Base-by-base conservation (phyloP, 2,888 invertebrate species). In the Tromatobia lineatoria region DNA sequence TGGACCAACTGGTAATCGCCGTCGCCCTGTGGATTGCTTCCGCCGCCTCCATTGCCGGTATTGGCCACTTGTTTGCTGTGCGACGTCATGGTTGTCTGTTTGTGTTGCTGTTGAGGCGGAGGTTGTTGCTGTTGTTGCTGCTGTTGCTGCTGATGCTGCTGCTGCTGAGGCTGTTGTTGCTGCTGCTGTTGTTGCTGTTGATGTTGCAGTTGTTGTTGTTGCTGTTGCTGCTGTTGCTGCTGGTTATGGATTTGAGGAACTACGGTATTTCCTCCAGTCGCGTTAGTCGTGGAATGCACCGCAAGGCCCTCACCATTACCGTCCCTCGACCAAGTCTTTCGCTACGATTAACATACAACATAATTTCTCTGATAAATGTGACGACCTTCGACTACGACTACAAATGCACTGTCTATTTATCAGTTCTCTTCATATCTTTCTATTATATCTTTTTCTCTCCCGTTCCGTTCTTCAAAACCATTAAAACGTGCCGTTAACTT, bases 1-100 rank as follows among this genome's bases (percentile, higher is more conserved):
- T 99, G 99, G 88, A 99, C 99, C 94, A 99, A 96, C 95, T 99
- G 98, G 95, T 99, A 99, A 95, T 99, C 99, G 87, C 99, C 99
- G 95, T 99, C 99, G 92, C 95, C 94, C 93, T 95, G 94, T 90
- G 94, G 94, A 93, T 95, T 95, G 92, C 94, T 95, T 80, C 94
- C 94, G 82, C 94, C 94, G 66, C 90, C 94, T 91, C 94, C 94
- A 93, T 94, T 95, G 94, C 96, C 96, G 94, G 95, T 96, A 94
- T 97, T 97, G 95, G 96, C 96, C 94, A 96, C 96, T 95, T 96
- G 96, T 94, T 96, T 97, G 95, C 96, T 96, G 95, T 96, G 96
- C 93, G 97, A 96, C 95, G 97, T 96, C 96, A 97, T 97, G 94
- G 96, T 95, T 93, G 94, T 87, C 90, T 94, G 94, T 91, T 94